These are phyloP conservation scores for Harpagifer antarcticus DNA, from an alignment of 2,797 vertebrate species.

Conservation along the genomic window DNA sequence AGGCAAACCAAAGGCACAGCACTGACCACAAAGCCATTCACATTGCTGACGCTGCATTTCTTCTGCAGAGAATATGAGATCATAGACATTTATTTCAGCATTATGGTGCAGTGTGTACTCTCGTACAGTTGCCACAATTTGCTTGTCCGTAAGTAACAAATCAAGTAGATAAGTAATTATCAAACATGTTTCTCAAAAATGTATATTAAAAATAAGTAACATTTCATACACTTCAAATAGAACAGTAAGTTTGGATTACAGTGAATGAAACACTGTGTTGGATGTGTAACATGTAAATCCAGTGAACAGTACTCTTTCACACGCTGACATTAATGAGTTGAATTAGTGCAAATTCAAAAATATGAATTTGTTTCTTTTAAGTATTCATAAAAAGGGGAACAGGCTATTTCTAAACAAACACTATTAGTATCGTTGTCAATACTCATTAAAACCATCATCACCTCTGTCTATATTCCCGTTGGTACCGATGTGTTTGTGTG, in stretches of 20 bases:
- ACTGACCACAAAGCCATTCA: conserved; percentile 52
- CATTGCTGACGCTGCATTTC: conserved; percentile 23
- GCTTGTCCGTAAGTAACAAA: conserved; percentile 32
- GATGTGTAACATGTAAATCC: conserved; percentile 38
- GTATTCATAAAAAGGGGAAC: not conserved
- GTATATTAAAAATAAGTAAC: conserved; percentile 47
- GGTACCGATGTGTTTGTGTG: conserved; percentile 24
- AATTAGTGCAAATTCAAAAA: conserved; percentile 42
- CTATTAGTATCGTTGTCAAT: conserved; percentile 5
- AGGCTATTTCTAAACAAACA: conserved; percentile 11
- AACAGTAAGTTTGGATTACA: conserved; percentile 40
- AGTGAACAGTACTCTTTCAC: conserved; percentile 41
- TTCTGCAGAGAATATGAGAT: conserved; percentile 33
- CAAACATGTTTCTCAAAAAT: conserved; percentile 32
- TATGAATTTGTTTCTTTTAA: conserved; percentile 35
- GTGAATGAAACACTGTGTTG: conserved; percentile 41
- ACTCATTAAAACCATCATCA: conserved; percentile 21
- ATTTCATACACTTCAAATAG: conserved; percentile 55
- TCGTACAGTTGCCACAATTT: conserved; percentile 25
- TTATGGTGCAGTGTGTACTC: conserved; percentile 2
- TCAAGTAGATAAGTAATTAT: conserved; percentile 21
- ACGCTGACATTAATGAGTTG: conserved; percentile 40
- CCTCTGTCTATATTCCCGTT: not conserved
- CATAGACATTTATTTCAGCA: conserved; percentile 25
- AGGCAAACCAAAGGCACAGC: conserved; percentile 54